Conservation (phyloP, 1,140 invertebrate species). For the Nilaparvata lugens region DNA sequence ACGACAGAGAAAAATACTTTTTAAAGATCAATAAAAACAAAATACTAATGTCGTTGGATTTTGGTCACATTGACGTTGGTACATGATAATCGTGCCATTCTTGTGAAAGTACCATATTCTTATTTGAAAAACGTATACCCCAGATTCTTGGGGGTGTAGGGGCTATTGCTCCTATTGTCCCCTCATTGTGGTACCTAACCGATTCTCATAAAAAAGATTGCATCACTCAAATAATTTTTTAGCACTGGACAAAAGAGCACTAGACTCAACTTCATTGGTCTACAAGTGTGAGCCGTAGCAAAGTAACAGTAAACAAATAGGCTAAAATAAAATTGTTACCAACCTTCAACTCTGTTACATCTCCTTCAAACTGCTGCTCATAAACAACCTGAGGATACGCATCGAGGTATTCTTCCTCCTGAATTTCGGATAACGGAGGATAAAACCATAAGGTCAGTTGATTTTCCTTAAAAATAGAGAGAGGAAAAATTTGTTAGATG, state of each 20-base stretch:
- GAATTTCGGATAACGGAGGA: slow-evolving; percentile 37
- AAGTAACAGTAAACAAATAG: neutral
- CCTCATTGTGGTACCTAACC: no score
- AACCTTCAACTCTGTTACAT: slow-evolving; percentile 48
- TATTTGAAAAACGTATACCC: no score
- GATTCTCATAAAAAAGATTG: no score
- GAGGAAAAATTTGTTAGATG: neutral
- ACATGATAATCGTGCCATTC: no score
- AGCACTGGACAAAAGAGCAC: neutral
- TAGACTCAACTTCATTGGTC: neutral
- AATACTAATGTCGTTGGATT: no score
- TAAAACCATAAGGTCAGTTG: slow-evolving; percentile 54
- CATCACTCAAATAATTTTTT: neutral
- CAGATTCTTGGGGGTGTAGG: no score
- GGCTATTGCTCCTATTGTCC: no score
- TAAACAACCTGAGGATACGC: slow-evolving; percentile 36
- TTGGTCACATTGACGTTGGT: no score
- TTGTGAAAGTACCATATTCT: no score
- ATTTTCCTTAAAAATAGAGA: slow-evolving; percentile 38
- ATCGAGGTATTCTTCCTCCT: slow-evolving; percentile 44
- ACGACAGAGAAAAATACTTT: no score
- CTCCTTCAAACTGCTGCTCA: slow-evolving; percentile 38
- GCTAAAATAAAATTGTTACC: neutral
- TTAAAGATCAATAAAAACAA: no score
- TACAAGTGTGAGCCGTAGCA: neutral